These are phyloP conservation scores for Lynx canadensis DNA, from an alignment of 2,113 vertebrate genomes.

Conservation along the genomic window DNA sequence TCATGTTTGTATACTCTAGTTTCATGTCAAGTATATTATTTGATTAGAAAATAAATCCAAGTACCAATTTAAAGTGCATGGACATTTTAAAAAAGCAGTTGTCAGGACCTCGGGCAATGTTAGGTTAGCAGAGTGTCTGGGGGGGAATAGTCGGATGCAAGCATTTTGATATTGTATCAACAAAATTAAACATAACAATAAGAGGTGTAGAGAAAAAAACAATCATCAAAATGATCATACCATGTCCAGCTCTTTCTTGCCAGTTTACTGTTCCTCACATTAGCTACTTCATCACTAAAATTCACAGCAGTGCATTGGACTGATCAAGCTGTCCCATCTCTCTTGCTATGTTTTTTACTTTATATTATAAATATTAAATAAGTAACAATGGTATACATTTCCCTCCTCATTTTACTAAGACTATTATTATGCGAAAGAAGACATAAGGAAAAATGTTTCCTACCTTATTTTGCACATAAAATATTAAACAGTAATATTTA, in stretches of 20 bases:
- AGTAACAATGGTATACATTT: neutral
- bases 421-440: neutral
- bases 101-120: neutral
- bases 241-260: neutral
- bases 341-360: neutral
- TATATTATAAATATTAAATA: neutral
- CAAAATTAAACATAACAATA: neutral
- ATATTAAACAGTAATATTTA: neutral
- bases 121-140: neutral
- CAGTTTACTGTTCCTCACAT: neutral
- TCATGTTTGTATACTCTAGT: neutral
- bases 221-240: neutral
- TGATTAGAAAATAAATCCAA: slow-evolving; percentile 9
- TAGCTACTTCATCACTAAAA: neutral
- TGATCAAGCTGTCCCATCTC: neutral
- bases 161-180: neutral
- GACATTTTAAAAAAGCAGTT: neutral
- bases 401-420: neutral
- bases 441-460: neutral
- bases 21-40: neutral
- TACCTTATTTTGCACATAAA: neutral
- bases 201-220: neutral
- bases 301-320: neutral
- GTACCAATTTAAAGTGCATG: neutral
- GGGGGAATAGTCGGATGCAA: neutral